phyloP scores from a whole-genome alignment of 2,888 invertebrate genomes.

The Eudemis profundana region DNA sequence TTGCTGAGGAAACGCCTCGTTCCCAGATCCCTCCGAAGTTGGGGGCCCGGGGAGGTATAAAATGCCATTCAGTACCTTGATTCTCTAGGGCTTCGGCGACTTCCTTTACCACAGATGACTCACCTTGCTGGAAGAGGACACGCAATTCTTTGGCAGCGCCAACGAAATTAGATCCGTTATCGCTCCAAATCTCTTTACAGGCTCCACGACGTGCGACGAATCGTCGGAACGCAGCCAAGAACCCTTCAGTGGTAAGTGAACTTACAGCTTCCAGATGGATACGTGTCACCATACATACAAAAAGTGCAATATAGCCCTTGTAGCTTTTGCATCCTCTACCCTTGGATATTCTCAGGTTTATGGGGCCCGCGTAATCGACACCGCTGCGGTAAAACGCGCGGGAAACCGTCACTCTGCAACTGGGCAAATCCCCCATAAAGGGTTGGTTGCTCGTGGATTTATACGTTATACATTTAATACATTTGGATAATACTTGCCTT shows the following conservation, averaged over 20 bases:
- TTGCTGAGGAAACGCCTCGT: neutral
- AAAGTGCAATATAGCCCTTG: slow-evolving; percentile 40
- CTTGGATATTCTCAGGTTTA: slow-evolving; percentile 31
- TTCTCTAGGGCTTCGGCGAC: slow-evolving; percentile 14
- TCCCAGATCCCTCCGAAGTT: slow-evolving; percentile 18
- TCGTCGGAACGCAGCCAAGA: slow-evolving; percentile 44
- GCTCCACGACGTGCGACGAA: slow-evolving; percentile 46
- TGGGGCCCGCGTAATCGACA: slow-evolving; percentile 40
- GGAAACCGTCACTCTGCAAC: slow-evolving; percentile 17
- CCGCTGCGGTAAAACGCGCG: slow-evolving; percentile 29
- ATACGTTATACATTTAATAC: slow-evolving; percentile 26
- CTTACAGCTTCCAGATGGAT: slow-evolving; percentile 45
- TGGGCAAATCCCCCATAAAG: slow-evolving; percentile 30
- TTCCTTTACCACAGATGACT: slow-evolving; percentile 1
- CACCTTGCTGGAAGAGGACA: slow-evolving; percentile 29
- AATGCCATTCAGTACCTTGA: slow-evolving; percentile 21
- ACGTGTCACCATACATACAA: slow-evolving; percentile 42
- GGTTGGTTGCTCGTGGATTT: neutral
- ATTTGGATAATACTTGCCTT: slow-evolving; percentile 1
- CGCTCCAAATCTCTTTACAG: slow-evolving; percentile 43
- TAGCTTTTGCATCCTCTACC: slow-evolving; percentile 36
- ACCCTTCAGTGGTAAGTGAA: slow-evolving; percentile 40
- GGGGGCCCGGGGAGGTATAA: slow-evolving; percentile 22
- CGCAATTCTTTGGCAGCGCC: slow-evolving; percentile 40
- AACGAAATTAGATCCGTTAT: slow-evolving; percentile 46